These are phyloP conservation scores for Spea bombifrons DNA, from an alignment of 2,113 vertebrate species.

Conservation along the genomic window DNA sequence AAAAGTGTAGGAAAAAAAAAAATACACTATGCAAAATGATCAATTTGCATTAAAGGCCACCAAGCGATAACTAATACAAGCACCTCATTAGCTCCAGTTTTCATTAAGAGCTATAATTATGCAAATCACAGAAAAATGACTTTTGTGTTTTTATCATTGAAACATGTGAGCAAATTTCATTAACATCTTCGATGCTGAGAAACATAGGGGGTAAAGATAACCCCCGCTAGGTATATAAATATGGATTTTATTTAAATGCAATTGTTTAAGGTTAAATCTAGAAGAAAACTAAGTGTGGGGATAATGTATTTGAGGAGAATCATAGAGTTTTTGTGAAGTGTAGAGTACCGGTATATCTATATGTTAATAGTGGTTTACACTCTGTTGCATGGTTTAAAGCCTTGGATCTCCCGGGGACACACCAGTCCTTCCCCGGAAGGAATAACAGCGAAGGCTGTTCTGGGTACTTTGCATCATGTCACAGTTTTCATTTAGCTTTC, in stretches of 20 bases:
- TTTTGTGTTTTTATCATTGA: background rate
- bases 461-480: too few species aligned
- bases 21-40: background rate
- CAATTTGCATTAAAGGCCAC: background rate
- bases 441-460: too few species aligned
- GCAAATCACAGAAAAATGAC: slow-evolving; percentile 7
- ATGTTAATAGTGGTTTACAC: too few species aligned
- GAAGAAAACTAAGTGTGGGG: too few species aligned
- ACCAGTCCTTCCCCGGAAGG: too few species aligned
- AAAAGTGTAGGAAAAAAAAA: background rate
- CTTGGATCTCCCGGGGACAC: too few species aligned
- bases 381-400: too few species aligned
- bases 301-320: too few species aligned
- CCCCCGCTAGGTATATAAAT: background rate
- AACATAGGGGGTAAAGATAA: background rate
- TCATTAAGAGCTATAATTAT: slow-evolving; percentile 13
- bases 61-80: slow-evolving; percentile 17
- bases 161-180: background rate
- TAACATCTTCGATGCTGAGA: background rate
- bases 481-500: too few species aligned
- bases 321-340: too few species aligned
- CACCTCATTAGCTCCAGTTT: slow-evolving; percentile 4
- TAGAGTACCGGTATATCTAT: too few species aligned
- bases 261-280: background rate
- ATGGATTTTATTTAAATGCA: background rate